phyloP scores from a whole-genome alignment of 2,888 invertebrate species.

The Drosophila paramelanica region DNA sequence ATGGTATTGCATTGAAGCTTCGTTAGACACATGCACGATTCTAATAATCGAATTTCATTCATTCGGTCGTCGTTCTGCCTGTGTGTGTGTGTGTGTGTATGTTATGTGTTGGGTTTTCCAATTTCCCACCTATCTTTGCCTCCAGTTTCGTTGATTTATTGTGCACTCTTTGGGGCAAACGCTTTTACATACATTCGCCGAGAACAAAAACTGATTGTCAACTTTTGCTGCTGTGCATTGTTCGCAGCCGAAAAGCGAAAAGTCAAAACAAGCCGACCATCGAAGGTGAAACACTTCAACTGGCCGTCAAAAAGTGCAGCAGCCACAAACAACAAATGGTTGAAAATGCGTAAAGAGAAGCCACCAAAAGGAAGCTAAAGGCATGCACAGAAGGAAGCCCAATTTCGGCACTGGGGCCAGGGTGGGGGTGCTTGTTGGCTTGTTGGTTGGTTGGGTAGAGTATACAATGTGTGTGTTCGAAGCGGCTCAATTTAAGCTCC shows the following conservation, averaged over 20 bases:
- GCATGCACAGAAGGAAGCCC: neutral
- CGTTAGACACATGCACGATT: conserved; percentile 36
- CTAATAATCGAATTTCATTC: conserved; percentile 66
- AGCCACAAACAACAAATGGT: conserved; percentile 9
- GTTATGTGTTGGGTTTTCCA: neutral
- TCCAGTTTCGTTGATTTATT: conserved; percentile 14
- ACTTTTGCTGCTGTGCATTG: conserved; percentile 31
- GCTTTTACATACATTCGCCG: conserved; percentile 5
- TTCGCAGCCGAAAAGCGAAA: neutral
- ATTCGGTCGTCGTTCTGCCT: conserved; percentile 18
- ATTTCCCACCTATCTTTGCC: neutral
- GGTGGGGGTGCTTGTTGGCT: too few relatives aligned
- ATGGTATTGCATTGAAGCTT: conserved; percentile 34
- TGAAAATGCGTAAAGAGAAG: conserved; percentile 1
- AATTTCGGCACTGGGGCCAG: neutral
- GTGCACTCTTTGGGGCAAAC: conserved; percentile 14
- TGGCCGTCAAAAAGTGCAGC: conserved; percentile 48
- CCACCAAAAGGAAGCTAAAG: neutral
- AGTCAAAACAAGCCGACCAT: neutral
- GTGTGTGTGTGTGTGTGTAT: neutral
- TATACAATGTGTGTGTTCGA: neutral
- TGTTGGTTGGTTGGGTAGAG: neutral
- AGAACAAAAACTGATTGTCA: conserved; percentile 24
- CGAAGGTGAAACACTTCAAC: conserved; percentile 4
- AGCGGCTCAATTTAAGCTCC: too few relatives aligned